Evolutionary conservation across 2,797 vertebrate genomes (phyloP), one percentile per base, ranked within the genome.

Genomic region (Lophotriccus pileatus): DNA sequence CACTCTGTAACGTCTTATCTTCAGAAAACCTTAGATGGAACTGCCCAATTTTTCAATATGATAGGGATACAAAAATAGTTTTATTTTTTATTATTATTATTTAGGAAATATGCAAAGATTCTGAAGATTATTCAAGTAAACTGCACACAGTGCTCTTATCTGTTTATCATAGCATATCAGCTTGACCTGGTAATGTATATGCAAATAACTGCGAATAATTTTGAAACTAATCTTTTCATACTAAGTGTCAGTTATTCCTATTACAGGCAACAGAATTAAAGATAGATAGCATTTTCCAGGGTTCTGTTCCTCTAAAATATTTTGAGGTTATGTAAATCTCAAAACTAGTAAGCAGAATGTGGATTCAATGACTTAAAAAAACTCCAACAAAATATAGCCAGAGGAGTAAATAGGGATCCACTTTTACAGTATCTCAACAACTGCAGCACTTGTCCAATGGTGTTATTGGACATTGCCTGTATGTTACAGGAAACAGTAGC

Each of bases 71-170:
- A 66, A 52, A 56, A 32, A 15, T 10, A 23, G 1, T 3, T 19
- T 47, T 60, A 22, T 63, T 39, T 32, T 44, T 43, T 43, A 21
- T 32, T 62, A 41, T 22, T 17, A 7, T 63, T 66, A 46, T 70
- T 87, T 69, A 47, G 11, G n/a, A 74, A 59, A 21, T 13, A 32
- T 13, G 60, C 10, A 30, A 63, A 70, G 2, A 32, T 63, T 77
- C 37, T 75, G 16, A 39, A 64, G 8, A 34, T 62, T 66, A 66
- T 72, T 81, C 30, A 36, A 43, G 4, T 67, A 30, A 72, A 80
- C 4, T 39, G 14, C 3, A 4, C 1, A 3, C 14, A 25, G 5
- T 5, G 3, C 2, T 41, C 4, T 34, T 62, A 9, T 27, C 12
- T 58, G 5, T 16, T 74, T 56, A 59, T 44, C 25, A 16, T 59